A percentile compares a stretch with the other conserved stretches of the same genome.
phyloP scores from a whole-genome alignment of 2,888 invertebrate genomes.

The Epicampocera succincta region DNA sequence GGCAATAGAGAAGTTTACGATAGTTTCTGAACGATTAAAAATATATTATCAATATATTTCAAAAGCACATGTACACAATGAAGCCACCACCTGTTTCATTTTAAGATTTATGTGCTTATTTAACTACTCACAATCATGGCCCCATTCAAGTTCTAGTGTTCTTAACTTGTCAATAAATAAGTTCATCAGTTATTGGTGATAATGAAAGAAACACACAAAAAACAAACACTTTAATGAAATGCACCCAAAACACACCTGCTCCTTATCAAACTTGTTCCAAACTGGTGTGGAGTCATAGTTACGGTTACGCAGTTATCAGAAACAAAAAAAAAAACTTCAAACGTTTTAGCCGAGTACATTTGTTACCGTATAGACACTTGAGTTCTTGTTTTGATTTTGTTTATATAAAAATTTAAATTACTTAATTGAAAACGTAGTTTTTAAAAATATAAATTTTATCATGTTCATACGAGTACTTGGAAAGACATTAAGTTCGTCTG shows the following conservation, averaged over 20 bases:
- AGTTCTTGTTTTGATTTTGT: too few relatives aligned
- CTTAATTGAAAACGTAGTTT: too few relatives aligned
- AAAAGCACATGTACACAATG: too few relatives aligned
- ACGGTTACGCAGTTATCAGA: background rate
- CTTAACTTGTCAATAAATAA: slow-evolving; percentile 6
- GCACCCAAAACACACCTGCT: slow-evolving; percentile 23
- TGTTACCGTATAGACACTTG: background rate
- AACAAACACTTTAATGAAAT: slow-evolving; percentile 8
- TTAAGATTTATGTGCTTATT: too few relatives aligned
- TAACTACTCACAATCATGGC: background rate
- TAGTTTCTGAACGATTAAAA: too few relatives aligned
- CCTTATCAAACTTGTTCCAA: slow-evolving; percentile 13
- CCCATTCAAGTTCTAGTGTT: slow-evolving; percentile 16
- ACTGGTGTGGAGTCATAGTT: slow-evolving; percentile 12
- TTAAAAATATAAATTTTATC: too few relatives aligned
- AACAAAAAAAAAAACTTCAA: slow-evolving; percentile 33
- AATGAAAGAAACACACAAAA: background rate
- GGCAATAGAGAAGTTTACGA: too few relatives aligned
- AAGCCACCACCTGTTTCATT: too few relatives aligned
- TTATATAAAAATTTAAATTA: too few relatives aligned
- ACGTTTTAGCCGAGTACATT: slow-evolving; percentile 49
- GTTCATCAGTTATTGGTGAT: background rate
- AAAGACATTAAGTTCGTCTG: too few relatives aligned
- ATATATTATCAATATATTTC: too few relatives aligned
- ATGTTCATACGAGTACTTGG: too few relatives aligned